These are phyloP conservation scores for Sylvilagus floridanus DNA, from an alignment of 2,797 vertebrate genomes.

Conservation along the genomic window DNA sequence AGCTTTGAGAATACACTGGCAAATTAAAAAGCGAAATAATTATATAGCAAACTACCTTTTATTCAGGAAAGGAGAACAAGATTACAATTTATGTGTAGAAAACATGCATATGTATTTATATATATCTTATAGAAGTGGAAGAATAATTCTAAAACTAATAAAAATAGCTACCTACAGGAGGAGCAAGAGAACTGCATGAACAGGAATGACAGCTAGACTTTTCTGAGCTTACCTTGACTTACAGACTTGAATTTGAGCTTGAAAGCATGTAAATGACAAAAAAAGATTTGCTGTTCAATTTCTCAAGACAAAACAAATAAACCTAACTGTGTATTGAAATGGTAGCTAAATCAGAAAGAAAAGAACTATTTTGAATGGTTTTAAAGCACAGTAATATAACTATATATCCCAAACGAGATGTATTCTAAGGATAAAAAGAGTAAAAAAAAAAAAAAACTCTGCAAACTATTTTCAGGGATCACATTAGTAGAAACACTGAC, in stretches of 20 bases:
- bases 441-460: slow-evolving; percentile 1
- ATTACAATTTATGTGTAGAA: neutral
- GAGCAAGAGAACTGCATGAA: neutral
- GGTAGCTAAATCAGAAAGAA: neutral
- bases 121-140: slow-evolving; percentile 34
- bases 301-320: slow-evolving; percentile 53
- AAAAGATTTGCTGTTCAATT: slow-evolving; percentile 27
- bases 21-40: neutral
- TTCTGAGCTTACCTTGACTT: neutral
- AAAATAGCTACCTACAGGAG: neutral
- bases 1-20: neutral
- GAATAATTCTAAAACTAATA: neutral
- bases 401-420: neutral
- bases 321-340: neutral
- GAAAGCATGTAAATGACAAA: slow-evolving; percentile 17
- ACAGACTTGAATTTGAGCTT: neutral
- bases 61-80: neutral
- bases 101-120: no score
- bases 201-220: neutral
- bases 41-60: neutral
- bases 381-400: slow-evolving; percentile 44
- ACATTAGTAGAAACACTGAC: neutral
- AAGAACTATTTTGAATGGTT: neutral
- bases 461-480: slow-evolving; percentile 18
- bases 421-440: slow-evolving; percentile 6